Evolutionary conservation across 2,888 invertebrate species (phyloP).

Genomic region (Leptinotarsa rubiginosa): DNA sequence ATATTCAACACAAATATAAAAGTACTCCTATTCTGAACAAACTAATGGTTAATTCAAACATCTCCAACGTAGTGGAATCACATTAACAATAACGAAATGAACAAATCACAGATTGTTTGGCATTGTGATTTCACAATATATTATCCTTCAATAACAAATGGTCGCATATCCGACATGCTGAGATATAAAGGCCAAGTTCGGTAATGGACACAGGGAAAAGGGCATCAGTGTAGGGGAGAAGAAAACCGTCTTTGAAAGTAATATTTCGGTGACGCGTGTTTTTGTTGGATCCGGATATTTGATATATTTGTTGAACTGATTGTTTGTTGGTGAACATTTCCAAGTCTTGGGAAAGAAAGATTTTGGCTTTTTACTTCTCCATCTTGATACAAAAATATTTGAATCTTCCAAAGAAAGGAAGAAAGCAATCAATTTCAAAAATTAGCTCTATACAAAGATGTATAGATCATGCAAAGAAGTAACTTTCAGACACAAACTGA

Average conservation of each 20-base stretch:
- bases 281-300: background rate
- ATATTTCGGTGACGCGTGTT: constrained; percentile 8
- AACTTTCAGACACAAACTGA: too few relatives aligned
- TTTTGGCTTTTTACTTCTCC: too few relatives aligned
- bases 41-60: too few relatives aligned
- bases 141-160: background rate
- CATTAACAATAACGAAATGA: background rate
- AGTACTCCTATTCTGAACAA: too few relatives aligned
- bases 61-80: too few relatives aligned
- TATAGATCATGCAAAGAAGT: too few relatives aligned
- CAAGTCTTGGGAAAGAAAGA: too few relatives aligned
- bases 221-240: constrained; percentile 2
- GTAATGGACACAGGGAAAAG: background rate
- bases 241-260: background rate
- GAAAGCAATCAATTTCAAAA: too few relatives aligned
- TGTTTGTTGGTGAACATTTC: background rate
- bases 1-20: too few relatives aligned
- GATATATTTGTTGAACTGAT: background rate
- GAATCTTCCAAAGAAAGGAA: too few relatives aligned
- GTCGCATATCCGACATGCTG: background rate
- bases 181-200: background rate
- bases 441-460: too few relatives aligned
- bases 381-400: too few relatives aligned
- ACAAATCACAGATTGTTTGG: background rate
- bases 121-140: background rate